These are phyloP conservation scores for Heterodera schachtii DNA, from an alignment of 1,140 invertebrate species.

Conservation along the genomic window DNA sequence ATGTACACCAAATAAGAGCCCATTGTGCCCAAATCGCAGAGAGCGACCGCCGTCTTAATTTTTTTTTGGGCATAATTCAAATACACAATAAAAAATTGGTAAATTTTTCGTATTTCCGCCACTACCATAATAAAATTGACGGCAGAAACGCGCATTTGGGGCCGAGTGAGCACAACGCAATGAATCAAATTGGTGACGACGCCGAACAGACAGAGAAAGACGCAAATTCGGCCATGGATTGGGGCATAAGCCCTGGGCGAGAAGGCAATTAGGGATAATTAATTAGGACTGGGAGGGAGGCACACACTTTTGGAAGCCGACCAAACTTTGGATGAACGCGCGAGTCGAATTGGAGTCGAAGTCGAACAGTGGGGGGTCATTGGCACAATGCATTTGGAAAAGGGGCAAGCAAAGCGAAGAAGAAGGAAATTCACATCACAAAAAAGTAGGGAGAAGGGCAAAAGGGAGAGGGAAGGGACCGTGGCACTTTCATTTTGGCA, in stretches of 20 bases:
- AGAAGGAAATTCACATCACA: background rate
- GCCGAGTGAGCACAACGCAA: constrained; percentile 57
- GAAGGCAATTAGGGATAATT: background rate
- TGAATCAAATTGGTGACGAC: constrained; percentile 61
- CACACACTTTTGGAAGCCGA: constrained; percentile 39
- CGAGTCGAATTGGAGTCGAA: constrained; percentile 42
- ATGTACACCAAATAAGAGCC: constrained; percentile 60
- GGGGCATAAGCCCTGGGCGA: constrained; percentile 44
- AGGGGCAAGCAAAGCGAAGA: background rate
- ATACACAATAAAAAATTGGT: background rate
- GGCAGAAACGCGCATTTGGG: constrained; percentile 50
- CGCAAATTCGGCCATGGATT: constrained; percentile 49
- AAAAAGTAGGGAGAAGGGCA: background rate
- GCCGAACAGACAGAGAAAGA: constrained; percentile 58
- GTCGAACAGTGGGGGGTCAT: constrained; percentile 45
- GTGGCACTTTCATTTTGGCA: too few species aligned
- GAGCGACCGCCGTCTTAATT: constrained; percentile 52
- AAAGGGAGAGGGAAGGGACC: too few species aligned
- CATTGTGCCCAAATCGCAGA: constrained; percentile 64
- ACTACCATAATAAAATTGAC: constrained; percentile 55
- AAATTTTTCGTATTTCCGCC: background rate
- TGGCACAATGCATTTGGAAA: constrained; percentile 34
- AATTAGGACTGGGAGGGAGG: background rate
- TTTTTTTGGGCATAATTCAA: too few species aligned
- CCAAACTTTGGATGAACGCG: constrained; percentile 33